These are phyloP conservation scores for Nasonia vitripennis DNA, from an alignment of 1,140 invertebrate genomes.

Conservation along the genomic window DNA sequence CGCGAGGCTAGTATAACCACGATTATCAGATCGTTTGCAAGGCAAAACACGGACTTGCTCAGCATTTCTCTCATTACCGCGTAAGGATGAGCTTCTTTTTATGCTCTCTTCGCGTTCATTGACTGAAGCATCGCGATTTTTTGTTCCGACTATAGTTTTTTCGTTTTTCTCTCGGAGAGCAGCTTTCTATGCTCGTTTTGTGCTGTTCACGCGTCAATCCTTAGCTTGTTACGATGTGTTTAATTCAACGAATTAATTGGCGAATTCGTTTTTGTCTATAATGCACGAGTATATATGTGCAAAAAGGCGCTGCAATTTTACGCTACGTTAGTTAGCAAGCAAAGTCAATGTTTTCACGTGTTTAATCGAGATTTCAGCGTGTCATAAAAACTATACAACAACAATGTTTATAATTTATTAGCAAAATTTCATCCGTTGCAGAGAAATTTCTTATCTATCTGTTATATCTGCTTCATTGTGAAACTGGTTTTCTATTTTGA, in stretches of 20 bases:
- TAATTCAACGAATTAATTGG: neutral
- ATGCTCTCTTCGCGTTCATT: neutral
- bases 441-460: too few relatives aligned
- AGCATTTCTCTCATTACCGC: constrained; percentile 17
- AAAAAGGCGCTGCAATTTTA: neutral
- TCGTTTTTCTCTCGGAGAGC: neutral
- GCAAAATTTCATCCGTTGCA: too few relatives aligned
- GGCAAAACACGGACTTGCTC: neutral
- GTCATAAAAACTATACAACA: too few relatives aligned
- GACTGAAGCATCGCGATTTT: neutral
- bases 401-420: too few relatives aligned
- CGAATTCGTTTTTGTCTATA: neutral
- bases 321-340: neutral
- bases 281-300: neutral
- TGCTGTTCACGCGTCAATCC: neutral
- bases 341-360: too few relatives aligned
- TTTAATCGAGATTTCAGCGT: too few relatives aligned
- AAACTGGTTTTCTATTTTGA: too few relatives aligned
- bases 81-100: neutral
- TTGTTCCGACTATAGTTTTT: neutral
- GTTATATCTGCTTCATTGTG: too few relatives aligned
- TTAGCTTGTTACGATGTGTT: neutral
- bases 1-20: neutral
- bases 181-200: constrained; percentile 25
- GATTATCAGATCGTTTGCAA: constrained; percentile 16